Conservation (phyloP, 2,888 invertebrate species). For the Cotesia congregata region DNA sequence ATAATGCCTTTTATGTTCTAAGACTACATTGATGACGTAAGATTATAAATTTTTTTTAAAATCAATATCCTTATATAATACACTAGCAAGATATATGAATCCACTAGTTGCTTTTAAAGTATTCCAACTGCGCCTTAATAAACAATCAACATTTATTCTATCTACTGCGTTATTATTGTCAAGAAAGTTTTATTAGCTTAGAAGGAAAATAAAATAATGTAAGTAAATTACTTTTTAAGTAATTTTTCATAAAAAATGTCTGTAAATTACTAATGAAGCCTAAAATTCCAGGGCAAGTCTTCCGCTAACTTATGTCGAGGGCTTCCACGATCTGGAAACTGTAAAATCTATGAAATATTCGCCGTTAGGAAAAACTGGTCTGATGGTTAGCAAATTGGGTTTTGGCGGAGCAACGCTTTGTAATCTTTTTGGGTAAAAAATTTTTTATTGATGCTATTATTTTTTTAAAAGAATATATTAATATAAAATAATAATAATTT, state of each 20-base stretch:
- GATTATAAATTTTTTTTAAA: neutral
- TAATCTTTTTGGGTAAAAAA: conserved; percentile 79
- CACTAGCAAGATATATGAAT: neutral
- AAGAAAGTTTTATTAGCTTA: no score
- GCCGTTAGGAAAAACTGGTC: conserved; percentile 80
- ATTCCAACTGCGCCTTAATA: neutral
- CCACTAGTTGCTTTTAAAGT: neutral
- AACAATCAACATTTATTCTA: neutral
- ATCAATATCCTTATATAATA: neutral
- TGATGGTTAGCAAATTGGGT: conserved; percentile 80
- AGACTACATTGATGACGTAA: neutral
- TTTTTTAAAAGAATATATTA: neutral
- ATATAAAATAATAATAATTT: neutral
- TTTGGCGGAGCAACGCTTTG: conserved; percentile 83
- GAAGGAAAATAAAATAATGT: no score
- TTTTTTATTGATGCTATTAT: conserved; percentile 2
- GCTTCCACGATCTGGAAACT: conserved; percentile 76
- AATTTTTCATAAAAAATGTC: no score
- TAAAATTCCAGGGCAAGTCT: conserved; percentile 52
- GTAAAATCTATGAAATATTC: conserved; percentile 81
- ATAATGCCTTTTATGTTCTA: no score
- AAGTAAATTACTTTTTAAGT: no score
- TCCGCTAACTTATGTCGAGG: conserved; percentile 76
- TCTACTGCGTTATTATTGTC: no score
- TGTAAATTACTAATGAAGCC: neutral